phyloP scores from a whole-genome alignment of 2,113 vertebrate genomes.

The Miniopterus natalensis region DNA sequence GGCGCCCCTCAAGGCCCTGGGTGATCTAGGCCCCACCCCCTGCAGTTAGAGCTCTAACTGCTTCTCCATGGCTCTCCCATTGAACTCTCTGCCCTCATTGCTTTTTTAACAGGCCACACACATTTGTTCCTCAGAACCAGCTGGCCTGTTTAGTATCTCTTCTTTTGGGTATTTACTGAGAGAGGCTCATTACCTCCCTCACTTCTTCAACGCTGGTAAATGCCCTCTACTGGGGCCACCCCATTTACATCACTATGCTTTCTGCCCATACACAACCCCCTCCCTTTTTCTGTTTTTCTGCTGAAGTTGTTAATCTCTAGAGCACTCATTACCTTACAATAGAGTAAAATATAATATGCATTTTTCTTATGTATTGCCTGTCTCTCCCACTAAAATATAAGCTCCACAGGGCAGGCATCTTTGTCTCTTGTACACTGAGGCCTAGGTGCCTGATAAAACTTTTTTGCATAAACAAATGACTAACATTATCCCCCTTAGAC shows the following conservation, averaged over 20 bases:
- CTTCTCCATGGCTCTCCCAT: not conserved
- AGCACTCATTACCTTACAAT: not conserved
- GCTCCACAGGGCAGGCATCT: not conserved
- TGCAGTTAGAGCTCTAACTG: not conserved
- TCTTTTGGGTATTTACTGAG: not conserved
- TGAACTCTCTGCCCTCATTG: not conserved
- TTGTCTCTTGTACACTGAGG: not conserved
- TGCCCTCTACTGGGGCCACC: not conserved
- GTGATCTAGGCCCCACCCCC: accelerated
- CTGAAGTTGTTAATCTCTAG: not conserved
- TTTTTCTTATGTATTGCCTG: not conserved
- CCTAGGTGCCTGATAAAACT: not conserved
- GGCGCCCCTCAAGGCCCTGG: not conserved
- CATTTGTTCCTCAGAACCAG: not conserved
- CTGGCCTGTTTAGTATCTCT: not conserved
- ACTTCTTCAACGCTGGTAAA: not conserved
- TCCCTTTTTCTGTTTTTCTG: not conserved
- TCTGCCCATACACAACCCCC: not conserved
- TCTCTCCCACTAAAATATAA: not conserved
- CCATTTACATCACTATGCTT: not conserved
- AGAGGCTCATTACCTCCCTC: not conserved
- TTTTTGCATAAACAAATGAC: not conserved
- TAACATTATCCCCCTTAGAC: not conserved
- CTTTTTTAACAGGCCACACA: not conserved
- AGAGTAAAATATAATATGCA: not conserved